Evolutionary conservation across 2,797 vertebrate genomes (phyloP).

Genomic region (Tolypeutes matacus): DNA sequence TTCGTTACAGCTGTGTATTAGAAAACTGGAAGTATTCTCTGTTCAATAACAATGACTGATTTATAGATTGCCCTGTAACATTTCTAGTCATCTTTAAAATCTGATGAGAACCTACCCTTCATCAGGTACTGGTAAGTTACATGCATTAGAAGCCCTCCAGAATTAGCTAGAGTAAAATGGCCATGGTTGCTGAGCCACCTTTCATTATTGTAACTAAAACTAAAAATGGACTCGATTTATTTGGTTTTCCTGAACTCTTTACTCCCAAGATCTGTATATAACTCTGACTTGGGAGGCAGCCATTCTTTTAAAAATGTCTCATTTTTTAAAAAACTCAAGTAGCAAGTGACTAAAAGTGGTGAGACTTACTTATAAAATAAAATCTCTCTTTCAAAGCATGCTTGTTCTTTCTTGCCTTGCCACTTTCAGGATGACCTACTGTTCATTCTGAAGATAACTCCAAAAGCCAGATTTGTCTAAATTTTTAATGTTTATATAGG

Average conservation of each 20-base stretch:
- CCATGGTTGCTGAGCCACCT: background rate
- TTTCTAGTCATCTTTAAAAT: background rate
- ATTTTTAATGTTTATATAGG: constrained; percentile 35
- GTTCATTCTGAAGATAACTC: background rate
- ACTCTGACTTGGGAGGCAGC: background rate
- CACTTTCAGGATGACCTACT: background rate
- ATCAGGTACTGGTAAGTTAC: background rate
- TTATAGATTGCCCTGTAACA: background rate
- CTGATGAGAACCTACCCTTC: background rate
- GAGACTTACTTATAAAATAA: constrained; percentile 64
- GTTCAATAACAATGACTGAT: background rate
- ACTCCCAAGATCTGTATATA: background rate
- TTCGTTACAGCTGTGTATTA: background rate
- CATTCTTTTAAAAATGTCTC: background rate
- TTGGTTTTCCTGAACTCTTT: background rate
- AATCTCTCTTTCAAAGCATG: constrained; percentile 31
- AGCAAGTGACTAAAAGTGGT: background rate
- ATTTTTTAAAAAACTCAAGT: constrained; percentile 47
- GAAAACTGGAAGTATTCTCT: constrained; percentile 21
- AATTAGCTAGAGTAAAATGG: background rate
- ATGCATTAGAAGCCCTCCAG: background rate
- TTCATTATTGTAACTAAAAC: constrained; percentile 19
- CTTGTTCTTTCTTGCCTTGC: background rate
- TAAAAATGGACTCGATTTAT: background rate
- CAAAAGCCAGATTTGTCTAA: background rate